Percentiles rank a stretch among this genome's conserved stretches.
These are phyloP conservation scores for Dissostichus mawsoni DNA, from an alignment of 2,113 vertebrate genomes.

Conservation along the genomic window DNA sequence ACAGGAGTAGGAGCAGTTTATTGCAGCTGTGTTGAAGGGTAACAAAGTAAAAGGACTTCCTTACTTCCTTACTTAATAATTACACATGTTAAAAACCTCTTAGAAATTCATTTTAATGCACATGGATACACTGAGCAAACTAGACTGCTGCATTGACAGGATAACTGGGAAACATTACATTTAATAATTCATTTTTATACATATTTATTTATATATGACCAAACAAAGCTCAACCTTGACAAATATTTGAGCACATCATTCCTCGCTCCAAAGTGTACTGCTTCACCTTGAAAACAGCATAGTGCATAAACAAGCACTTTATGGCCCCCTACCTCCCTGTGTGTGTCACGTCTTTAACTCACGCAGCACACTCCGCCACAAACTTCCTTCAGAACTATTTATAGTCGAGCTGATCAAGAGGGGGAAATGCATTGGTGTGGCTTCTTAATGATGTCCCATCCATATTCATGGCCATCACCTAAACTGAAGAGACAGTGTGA, in stretches of 20 bases:
- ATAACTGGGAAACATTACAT: no score
- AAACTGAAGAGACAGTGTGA: constrained; percentile 22
- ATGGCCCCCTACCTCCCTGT: neutral
- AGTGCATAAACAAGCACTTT: constrained; percentile 30
- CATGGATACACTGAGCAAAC: neutral
- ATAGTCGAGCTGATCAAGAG: constrained; percentile 27
- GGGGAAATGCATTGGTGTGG: constrained; percentile 32
- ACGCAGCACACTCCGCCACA: constrained; percentile 16
- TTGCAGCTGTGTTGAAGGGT: neutral
- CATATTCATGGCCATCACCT: constrained; percentile 60
- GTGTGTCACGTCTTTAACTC: constrained; percentile 25
- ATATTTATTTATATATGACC: neutral
- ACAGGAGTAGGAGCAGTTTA: neutral
- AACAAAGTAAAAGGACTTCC: neutral
- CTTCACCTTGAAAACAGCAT: constrained; percentile 37
- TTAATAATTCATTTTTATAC: neutral
- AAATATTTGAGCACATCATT: neutral
- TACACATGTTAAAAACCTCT: neutral
- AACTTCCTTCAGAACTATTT: constrained; percentile 57
- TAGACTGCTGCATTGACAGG: neutral
- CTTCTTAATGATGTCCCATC: constrained; percentile 50
- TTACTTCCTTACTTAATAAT: neutral
- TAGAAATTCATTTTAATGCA: neutral
- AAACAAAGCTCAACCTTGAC: neutral
- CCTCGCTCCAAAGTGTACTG: neutral